Base-by-base conservation (phyloP, 2,797 vertebrate genomes). In the Neosalanx taihuensis region DNA sequence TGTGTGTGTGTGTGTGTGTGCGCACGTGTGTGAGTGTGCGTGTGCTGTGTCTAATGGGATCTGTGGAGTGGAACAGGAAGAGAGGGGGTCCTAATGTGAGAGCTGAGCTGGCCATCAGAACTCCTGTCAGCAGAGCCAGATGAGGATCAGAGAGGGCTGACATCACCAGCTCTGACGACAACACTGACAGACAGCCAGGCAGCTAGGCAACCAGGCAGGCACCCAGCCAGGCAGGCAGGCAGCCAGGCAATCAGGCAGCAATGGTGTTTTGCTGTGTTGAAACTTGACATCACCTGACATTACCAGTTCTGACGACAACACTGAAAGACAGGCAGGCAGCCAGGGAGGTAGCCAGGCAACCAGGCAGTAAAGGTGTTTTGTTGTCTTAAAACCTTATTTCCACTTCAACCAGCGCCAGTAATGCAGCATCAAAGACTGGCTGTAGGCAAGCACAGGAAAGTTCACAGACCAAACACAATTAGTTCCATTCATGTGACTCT, bases 101-200 rank as follows among this genome's bases (percentile, higher is more conserved):
- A 64, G 84, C 87, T 90, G 88, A 91, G 92, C 85, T 86, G 86
- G 85, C 90, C 81, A 69, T 79, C 90, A 87, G 82, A 91, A 89
- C 70, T 87, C 89, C 89, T 89, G 92, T 91, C 90, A 90, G 87
- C 86, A 92, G 88, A 87, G 84, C 84, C 89, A 82, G 90, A 93
- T 93, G 89, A 91, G 84, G 88, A 93, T 92, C 89, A 87, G 78
- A 90, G 81, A 85, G 87, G 87, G 83, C 88, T 84, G 88, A 90
- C 90, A 90, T 83, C 87, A 90, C 91, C 86, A 88, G 90, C 89
- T 91, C 88, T 90, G 92, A 92, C 92, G 92, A 92, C 88, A 87
- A 92, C 83, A 82, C 73, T 71, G 74, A 18, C 71, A 79, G 72
- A 76, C 67, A 69, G 56, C 9, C 6, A 58, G 56, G 10, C 62